Percentiles rank a stretch among this genome's conserved stretches.
Evolutionary conservation across 2,113 vertebrate genomes (phyloP).

Genomic region (Microtus ochrogaster): DNA sequence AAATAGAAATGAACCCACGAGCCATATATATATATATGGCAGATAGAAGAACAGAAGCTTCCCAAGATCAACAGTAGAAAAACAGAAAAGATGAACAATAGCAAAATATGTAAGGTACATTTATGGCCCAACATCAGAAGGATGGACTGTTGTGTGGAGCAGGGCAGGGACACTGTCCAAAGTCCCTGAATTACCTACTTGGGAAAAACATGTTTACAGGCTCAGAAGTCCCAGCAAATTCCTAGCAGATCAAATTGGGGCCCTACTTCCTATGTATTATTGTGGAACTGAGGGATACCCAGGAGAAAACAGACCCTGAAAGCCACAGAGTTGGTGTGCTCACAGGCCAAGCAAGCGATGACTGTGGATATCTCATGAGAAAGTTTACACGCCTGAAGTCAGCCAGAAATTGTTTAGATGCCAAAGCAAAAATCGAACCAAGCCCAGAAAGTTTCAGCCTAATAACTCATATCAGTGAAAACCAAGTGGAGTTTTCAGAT

Average conservation of each 20-base stretch:
- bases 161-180: not conserved
- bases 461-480: not conserved
- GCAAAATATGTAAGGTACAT: not conserved
- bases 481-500: not conserved
- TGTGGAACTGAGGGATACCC: not conserved
- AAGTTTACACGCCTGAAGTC: not conserved
- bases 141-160: fast-evolving
- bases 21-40: too few relatives aligned
- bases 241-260: not conserved
- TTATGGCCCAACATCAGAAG: not conserved
- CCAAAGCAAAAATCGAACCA: not conserved
- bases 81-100: not conserved
- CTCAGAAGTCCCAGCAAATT: not conserved
- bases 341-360: not conserved
- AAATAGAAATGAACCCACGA: not conserved
- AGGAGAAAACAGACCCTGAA: not conserved
- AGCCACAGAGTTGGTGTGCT: not conserved
- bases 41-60: not conserved
- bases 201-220: not conserved
- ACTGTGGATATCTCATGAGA: not conserved
- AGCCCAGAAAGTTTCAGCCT: not conserved
- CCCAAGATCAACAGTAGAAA: not conserved
- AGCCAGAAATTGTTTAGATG: not conserved
- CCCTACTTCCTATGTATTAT: not conserved
- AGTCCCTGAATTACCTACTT: not conserved